Percentiles rank a stretch among this genome's conserved stretches.
Conservation (phyloP, 2,113 vertebrate species). For the Rhadina sibilatrix region DNA sequence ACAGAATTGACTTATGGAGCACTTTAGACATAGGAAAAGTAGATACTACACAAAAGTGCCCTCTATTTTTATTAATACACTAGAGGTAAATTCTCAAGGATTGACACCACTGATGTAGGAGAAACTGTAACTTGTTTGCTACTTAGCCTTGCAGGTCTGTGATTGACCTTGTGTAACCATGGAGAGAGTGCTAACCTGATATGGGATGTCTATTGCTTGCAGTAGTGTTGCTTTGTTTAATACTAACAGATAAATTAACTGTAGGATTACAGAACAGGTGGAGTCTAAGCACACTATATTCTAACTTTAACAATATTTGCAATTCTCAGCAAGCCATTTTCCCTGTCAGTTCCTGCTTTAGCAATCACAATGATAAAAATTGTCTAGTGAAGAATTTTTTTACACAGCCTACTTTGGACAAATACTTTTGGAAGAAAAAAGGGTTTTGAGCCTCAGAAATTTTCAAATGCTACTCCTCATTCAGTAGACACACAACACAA, state of each 20-base stretch:
- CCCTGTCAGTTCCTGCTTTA: neutral
- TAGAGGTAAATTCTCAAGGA: neutral
- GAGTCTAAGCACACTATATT: neutral
- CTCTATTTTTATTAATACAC: neutral
- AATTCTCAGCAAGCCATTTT: neutral
- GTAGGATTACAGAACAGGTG: neutral
- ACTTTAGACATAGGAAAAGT: neutral
- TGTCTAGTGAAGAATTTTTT: neutral
- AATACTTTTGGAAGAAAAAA: neutral
- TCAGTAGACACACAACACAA: neutral
- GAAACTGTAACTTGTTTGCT: neutral
- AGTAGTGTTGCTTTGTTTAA: neutral
- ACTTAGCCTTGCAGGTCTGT: neutral
- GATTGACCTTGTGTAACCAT: accelerated
- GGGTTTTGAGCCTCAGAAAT: neutral
- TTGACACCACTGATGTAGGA: neutral
- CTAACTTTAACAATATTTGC: neutral
- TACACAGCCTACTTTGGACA: neutral
- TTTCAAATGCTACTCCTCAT: neutral
- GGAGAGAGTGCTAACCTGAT: neutral
- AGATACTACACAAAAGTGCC: neutral
- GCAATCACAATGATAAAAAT: neutral
- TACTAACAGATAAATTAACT: neutral
- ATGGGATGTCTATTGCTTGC: neutral
- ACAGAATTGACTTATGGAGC: neutral